A percentile compares a stretch with the other conserved stretches of the same genome.
These are phyloP conservation scores for Myrmecophaga tridactyla DNA, from an alignment of 2,113 vertebrate genomes.

Conservation along the genomic window DNA sequence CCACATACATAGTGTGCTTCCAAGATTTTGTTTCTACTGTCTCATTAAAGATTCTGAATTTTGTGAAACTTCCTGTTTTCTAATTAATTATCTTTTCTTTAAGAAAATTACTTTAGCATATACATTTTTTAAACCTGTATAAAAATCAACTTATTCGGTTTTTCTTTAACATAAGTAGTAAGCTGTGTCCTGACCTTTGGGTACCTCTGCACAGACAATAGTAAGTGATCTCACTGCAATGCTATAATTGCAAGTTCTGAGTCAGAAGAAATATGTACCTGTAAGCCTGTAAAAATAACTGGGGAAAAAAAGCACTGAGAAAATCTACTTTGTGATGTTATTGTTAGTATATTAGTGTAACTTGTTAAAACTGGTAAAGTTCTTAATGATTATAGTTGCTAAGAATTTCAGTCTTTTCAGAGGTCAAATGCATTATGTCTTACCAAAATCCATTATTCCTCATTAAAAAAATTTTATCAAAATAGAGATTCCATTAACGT, in stretches of 20 bases:
- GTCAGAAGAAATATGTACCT: background rate
- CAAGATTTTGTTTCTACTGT: conserved; percentile 5
- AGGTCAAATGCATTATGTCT: background rate
- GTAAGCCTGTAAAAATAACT: background rate
- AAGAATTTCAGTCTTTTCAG: conserved; percentile 34
- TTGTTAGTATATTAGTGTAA: background rate
- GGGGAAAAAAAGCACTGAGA: background rate
- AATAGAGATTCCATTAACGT: conserved; percentile 32
- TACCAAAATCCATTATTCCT: conserved; percentile 8
- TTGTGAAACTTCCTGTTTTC: background rate
- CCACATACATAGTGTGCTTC: background rate
- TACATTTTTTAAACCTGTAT: background rate
- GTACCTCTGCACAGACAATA: background rate
- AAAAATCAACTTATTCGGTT: background rate
- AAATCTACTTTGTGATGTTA: background rate
- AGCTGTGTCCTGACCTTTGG: background rate
- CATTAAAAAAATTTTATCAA: background rate
- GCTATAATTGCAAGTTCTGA: background rate
- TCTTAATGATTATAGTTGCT: background rate
- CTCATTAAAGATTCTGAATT: conserved; percentile 15
- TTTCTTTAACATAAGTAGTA: background rate
- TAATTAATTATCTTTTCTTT: background rate
- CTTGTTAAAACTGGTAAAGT: background rate
- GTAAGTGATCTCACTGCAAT: background rate
- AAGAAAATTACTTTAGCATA: background rate